Evolutionary conservation across 2,888 invertebrate species (phyloP), one percentile per base, ranked within the genome.

Genomic region (Xanthia icteritia): DNA sequence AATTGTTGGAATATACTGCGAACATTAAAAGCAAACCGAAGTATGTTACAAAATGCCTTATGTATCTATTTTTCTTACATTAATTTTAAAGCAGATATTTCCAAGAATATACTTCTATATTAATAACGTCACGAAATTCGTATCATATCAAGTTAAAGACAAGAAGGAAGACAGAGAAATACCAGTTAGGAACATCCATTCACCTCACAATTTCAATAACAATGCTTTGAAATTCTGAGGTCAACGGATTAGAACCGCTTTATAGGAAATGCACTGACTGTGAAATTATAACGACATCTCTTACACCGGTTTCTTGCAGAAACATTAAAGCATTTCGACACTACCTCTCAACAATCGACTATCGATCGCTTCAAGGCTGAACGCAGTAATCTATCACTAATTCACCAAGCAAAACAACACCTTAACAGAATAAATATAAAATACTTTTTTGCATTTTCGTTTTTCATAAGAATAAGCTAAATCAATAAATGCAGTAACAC

Each of bases 401-500:
- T 73, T 71, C 31, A 64, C n/a, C 77, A 85, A 80, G 20, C 73
- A 31, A 85, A 74, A 72, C 36, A 31, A 23, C 48, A 54, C 76
- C 67, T 42, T 81, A 63, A n/a, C 17, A 5, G 8, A 13, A 45
- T 54, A 39, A 54, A 66, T 9, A 73, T 79, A 85, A 51, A 42
- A 66, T 15, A 63, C 9, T 8, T 36, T 77, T 75, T 79, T 31
- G 23, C 11, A 54, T 42, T 42, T 31, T 36, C 8, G 27, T 66
- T 48, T n/a, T 48, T 36, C 27, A n/a, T 60, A 42, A 73, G 20
- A 58, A 54, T 23, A 39, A 69, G 36, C 23, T 64, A 63, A 60
- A 65, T 68, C 69, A 75, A 84, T 79, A 81, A 86, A 87, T 87
- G 87, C 86, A 77, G 58, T 73, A 63, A 66, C 68, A 70, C 31